Percentiles rank a stretch among this genome's conserved stretches.
Evolutionary conservation across 2,113 vertebrate genomes (phyloP).

Genomic region (Phalacrocorax pelagicus): DNA sequence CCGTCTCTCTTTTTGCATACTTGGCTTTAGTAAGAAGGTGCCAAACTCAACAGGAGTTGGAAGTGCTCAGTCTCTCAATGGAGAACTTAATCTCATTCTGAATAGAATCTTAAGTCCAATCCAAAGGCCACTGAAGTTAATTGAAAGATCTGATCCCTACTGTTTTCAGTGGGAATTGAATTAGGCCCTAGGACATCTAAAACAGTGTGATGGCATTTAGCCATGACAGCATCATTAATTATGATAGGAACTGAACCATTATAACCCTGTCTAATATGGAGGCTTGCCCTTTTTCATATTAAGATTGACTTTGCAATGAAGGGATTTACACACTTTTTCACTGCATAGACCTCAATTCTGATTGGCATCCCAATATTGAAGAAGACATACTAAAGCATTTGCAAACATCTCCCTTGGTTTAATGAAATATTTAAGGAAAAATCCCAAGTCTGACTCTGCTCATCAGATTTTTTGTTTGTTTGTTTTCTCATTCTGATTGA

Average conservation of each 20-base stretch:
- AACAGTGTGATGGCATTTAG: neutral
- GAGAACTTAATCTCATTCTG: accelerated
- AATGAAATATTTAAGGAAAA: neutral
- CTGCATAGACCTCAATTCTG: neutral
- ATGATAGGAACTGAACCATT: neutral
- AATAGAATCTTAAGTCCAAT: neutral
- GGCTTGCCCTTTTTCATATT: neutral
- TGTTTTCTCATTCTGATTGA: neutral
- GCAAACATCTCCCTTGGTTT: neutral
- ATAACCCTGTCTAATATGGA: neutral
- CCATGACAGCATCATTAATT: neutral
- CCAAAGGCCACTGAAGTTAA: neutral
- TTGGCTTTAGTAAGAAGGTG: neutral
- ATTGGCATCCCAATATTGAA: neutral
- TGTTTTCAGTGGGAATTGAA: neutral
- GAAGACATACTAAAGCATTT: neutral
- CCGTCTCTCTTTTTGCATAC: neutral
- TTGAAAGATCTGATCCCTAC: neutral
- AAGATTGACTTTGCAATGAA: neutral
- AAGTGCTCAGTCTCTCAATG: neutral
- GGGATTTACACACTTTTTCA: neutral
- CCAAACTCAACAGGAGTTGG: neutral
- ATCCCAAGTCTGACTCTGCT: neutral
- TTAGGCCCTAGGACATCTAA: neutral
- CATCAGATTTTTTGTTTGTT: neutral